These are phyloP conservation scores for Agrilus biguttatus DNA, from an alignment of 2,888 invertebrate genomes.

Conservation along the genomic window DNA sequence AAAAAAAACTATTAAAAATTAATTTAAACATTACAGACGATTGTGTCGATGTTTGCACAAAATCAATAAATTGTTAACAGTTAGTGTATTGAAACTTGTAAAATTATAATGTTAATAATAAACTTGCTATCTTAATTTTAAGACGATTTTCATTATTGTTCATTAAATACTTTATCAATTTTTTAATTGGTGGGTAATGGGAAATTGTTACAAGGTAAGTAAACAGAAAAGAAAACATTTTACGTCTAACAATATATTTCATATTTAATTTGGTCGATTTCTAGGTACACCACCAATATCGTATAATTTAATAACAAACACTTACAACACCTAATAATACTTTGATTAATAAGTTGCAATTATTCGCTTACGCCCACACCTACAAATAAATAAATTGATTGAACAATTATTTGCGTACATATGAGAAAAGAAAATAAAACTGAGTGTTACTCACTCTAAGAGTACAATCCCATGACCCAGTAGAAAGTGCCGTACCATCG, in stretches of 20 bases:
- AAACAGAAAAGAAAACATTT: no score
- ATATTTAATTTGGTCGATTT: no score
- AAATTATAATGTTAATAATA: constrained; percentile 17
- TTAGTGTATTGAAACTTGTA: constrained; percentile 13
- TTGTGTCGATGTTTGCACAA: constrained; percentile 26
- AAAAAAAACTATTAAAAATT: constrained; percentile 12
- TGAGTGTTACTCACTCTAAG: constrained; percentile 46
- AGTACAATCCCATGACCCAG: constrained; percentile 94
- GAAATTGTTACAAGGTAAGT: no score
- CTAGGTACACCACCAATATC: no score
- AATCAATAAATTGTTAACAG: constrained; percentile 18
- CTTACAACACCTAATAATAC: no score
- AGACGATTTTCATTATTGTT: no score
- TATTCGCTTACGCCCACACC: constrained; percentile 21
- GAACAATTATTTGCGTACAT: background rate
- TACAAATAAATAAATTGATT: constrained; percentile 11
- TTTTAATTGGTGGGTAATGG: no score
- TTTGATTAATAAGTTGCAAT: background rate
- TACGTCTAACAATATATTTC: no score
- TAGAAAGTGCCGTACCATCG: constrained; percentile 93
- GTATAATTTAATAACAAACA: no score
- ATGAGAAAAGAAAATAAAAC: background rate
- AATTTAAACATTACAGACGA: constrained; percentile 16
- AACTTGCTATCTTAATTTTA: constrained; percentile 3
- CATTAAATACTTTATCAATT: no score